These are phyloP conservation scores for Panorpa germanica DNA, from an alignment of 2,888 invertebrate genomes.

Conservation along the genomic window DNA sequence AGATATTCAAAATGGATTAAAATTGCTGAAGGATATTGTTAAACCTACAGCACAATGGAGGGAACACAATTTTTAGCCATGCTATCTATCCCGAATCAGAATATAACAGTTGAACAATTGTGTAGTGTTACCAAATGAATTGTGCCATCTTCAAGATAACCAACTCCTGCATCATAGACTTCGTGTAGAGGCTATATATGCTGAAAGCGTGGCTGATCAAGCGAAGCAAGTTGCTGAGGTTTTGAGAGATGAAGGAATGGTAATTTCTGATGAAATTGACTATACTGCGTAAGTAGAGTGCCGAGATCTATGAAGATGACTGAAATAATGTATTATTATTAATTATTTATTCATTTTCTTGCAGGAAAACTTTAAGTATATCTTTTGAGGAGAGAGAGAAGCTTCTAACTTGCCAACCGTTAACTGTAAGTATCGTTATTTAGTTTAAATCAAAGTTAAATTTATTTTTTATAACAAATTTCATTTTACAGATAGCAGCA, in stretches of 20 bases:
- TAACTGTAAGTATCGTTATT: slow-evolving; percentile 33
- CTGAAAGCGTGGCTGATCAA: slow-evolving; percentile 33
- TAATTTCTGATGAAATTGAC: slow-evolving; percentile 48
- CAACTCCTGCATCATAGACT: slow-evolving; percentile 26
- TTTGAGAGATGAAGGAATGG: slow-evolving; percentile 40
- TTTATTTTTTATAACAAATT: slow-evolving; percentile 4
- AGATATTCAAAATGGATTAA: slow-evolving; percentile 30
- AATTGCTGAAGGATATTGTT: slow-evolving; percentile 29
- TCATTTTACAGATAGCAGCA: slow-evolving; percentile 46
- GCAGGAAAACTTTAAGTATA: slow-evolving; percentile 31
- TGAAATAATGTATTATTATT: no score
- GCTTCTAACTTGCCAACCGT: slow-evolving; percentile 41
- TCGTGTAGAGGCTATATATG: slow-evolving; percentile 49
- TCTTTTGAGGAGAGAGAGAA: slow-evolving; percentile 56
- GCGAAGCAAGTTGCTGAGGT: slow-evolving; percentile 45
- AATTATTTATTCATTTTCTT: slow-evolving; percentile 13
- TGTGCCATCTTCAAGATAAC: slow-evolving; percentile 25
- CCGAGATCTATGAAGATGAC: no score
- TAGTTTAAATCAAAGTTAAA: slow-evolving; percentile 7
- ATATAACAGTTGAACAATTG: slow-evolving; percentile 28
- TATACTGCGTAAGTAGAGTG: slow-evolving; percentile 39
- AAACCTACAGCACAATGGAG: slow-evolving; percentile 35
- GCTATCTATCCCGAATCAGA: slow-evolving; percentile 28
- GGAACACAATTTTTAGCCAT: slow-evolving; percentile 26
- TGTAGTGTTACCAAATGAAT: slow-evolving; percentile 25